A percentile compares a stretch with the other conserved stretches of the same genome.
Conservation (phyloP, 2,888 invertebrate species). For the Drosophila percnosoma region DNA sequence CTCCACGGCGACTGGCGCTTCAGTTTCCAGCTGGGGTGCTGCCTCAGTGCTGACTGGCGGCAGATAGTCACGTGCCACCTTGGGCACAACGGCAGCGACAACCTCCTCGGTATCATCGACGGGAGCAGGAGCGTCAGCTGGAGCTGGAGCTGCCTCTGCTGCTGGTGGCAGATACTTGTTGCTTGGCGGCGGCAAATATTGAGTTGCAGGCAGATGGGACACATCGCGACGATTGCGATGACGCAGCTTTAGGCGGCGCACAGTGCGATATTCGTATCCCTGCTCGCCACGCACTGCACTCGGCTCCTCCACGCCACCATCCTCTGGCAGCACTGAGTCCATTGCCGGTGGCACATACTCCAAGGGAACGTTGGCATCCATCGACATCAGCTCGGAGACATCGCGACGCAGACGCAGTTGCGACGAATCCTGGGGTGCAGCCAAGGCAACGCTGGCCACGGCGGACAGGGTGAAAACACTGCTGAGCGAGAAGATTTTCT, state of each 20-base stretch:
- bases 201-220: slow-evolving; percentile 64
- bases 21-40: slow-evolving; percentile 41
- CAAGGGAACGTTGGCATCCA: slow-evolving; percentile 37
- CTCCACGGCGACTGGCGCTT: slow-evolving; percentile 27
- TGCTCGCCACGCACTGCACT: slow-evolving; percentile 49
- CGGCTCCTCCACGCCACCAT: slow-evolving; percentile 25
- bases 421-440: slow-evolving; percentile 42
- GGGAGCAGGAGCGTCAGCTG: slow-evolving; percentile 3
- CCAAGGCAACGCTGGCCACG: slow-evolving; percentile 68
- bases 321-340: slow-evolving; percentile 49
- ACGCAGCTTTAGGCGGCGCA: slow-evolving; percentile 72
- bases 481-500: slow-evolving; percentile 76
- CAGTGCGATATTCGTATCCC: slow-evolving; percentile 75
- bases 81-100: slow-evolving; percentile 59
- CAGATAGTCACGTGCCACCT: slow-evolving; percentile 67
- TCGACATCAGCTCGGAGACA: slow-evolving; percentile 61
- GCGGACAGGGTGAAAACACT: slow-evolving; percentile 65
- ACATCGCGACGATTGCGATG: slow-evolving; percentile 78
- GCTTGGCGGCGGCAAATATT: slow-evolving; percentile 71
- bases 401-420: slow-evolving; percentile 66
- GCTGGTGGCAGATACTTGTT: slow-evolving; percentile 69
- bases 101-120: slow-evolving; percentile 71
- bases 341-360: slow-evolving; percentile 58
- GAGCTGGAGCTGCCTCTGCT: slow-evolving; percentile 17
- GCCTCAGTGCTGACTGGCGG: slow-evolving; percentile 65